phyloP scores from a whole-genome alignment of 2,888 invertebrate genomes.

The Limnephilus rhombicus region DNA sequence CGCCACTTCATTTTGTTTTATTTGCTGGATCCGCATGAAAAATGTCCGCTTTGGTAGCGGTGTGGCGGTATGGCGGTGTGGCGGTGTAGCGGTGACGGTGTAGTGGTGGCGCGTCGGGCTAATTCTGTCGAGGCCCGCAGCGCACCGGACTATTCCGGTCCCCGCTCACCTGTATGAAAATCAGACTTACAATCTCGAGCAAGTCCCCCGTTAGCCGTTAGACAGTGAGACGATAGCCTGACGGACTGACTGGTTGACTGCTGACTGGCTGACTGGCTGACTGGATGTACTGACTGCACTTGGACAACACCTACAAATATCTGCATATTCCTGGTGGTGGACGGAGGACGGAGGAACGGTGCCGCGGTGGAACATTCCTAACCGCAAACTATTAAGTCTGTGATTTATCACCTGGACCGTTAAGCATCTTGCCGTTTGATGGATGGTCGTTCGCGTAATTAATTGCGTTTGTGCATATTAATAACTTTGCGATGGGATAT shows the following conservation, averaged over 20 bases:
- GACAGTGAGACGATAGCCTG: too few species aligned
- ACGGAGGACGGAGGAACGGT: too few species aligned
- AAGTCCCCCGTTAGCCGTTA: neutral
- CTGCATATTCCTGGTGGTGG: neutral
- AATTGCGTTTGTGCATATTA: constrained; percentile 32
- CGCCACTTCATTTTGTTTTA: constrained; percentile 16
- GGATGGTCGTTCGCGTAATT: constrained; percentile 17
- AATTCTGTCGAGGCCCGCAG: neutral
- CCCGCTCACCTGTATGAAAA: constrained; percentile 48
- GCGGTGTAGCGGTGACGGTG: too few species aligned
- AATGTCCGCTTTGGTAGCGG: neutral
- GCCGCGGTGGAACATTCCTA: neutral
- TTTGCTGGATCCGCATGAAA: neutral
- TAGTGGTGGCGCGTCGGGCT: neutral
- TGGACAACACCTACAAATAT: neutral
- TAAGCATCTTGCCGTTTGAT: constrained; percentile 25
- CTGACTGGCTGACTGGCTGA: neutral
- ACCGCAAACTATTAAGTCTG: neutral
- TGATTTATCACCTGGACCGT: constrained; percentile 37
- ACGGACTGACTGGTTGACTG: neutral
- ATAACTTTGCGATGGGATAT: neutral
- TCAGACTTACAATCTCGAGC: neutral
- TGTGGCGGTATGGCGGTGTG: neutral
- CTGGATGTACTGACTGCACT: neutral
- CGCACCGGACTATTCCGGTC: constrained; percentile 47